phyloP scores from a whole-genome alignment of 53 echinoderm and acorn worm genomes.

The Pentamera pediparva region DNA sequence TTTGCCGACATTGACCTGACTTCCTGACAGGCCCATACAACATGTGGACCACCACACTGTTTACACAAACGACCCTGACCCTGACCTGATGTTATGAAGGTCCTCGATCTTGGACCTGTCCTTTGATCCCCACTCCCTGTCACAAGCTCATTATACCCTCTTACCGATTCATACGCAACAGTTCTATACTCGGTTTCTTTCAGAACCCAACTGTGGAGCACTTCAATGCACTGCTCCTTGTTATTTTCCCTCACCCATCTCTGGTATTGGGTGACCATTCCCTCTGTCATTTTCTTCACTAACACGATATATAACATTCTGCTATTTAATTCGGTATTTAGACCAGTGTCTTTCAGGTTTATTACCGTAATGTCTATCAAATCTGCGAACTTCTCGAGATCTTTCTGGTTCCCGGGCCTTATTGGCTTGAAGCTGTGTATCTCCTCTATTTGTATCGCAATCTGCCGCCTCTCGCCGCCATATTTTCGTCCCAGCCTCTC shows the following conservation, averaged over 20 bases:
- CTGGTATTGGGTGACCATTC: constrained; percentile 13
- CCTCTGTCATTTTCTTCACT: constrained; percentile 18
- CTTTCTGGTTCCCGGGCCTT: constrained; percentile 5
- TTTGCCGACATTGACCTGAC: background rate
- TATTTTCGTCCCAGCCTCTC: constrained; percentile 18
- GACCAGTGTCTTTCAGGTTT: constrained; percentile 16
- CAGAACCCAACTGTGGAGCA: background rate
- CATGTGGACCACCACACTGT: background rate
- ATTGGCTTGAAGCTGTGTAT: constrained; percentile 16
- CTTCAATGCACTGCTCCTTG: background rate
- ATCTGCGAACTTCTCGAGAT: constrained; percentile 30
- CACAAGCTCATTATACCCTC: background rate
- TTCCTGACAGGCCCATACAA: background rate
- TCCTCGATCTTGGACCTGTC: background rate
- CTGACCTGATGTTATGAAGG: background rate
- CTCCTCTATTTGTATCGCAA: constrained; percentile 9
- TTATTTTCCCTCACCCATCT: constrained; percentile 2
- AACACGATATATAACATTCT: constrained; percentile 2
- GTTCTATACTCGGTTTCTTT: background rate
- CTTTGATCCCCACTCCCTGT: background rate
- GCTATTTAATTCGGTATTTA: constrained; percentile 5
- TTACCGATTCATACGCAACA: background rate
- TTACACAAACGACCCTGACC: background rate
- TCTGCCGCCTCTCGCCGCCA: constrained; percentile 20
- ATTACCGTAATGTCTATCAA: constrained; percentile 19